Percentiles rank a stretch among this genome's conserved stretches.
These are phyloP conservation scores for Tanypteryx hageni DNA, from an alignment of 2,888 invertebrate species.

Conservation along the genomic window DNA sequence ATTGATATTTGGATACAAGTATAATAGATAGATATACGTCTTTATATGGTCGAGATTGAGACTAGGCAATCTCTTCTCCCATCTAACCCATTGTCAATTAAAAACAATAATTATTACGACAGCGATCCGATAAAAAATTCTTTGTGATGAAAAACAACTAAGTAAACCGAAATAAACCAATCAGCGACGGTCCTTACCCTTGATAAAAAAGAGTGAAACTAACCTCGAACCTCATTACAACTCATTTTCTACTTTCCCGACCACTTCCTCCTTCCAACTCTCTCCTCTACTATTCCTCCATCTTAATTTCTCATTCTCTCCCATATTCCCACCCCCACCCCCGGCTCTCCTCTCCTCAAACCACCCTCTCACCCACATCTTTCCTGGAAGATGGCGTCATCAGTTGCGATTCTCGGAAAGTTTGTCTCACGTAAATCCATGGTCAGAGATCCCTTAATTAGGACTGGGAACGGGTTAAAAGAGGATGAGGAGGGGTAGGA, in stretches of 20 bases:
- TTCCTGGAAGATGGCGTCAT: constrained; percentile 18
- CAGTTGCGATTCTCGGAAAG: constrained; percentile 29
- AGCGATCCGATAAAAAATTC: too few relatives aligned
- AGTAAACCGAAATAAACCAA: background rate
- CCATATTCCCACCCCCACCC: background rate
- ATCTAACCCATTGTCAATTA: too few relatives aligned
- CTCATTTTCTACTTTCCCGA: background rate
- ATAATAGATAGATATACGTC: too few relatives aligned
- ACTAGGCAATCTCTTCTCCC: too few relatives aligned
- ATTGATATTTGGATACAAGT: too few relatives aligned
- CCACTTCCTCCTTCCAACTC: background rate
- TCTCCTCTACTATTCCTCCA: background rate
- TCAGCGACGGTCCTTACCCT: background rate
- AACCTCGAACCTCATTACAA: background rate
- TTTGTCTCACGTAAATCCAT: constrained; percentile 48
- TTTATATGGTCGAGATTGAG: too few relatives aligned
- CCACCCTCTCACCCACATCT: background rate
- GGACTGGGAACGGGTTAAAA: constrained; percentile 12
- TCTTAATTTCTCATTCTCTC: constrained; percentile 29
- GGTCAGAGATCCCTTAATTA: constrained; percentile 52
- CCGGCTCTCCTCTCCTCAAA: background rate
- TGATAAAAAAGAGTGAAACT: background rate
- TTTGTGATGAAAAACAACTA: too few relatives aligned
- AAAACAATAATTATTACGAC: too few relatives aligned
- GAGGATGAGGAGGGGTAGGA: background rate